A percentile compares a stretch with the other conserved stretches of the same genome.
These are phyloP conservation scores for Amazona ochrocephala DNA, from an alignment of 2,797 vertebrate genomes.

Conservation along the genomic window DNA sequence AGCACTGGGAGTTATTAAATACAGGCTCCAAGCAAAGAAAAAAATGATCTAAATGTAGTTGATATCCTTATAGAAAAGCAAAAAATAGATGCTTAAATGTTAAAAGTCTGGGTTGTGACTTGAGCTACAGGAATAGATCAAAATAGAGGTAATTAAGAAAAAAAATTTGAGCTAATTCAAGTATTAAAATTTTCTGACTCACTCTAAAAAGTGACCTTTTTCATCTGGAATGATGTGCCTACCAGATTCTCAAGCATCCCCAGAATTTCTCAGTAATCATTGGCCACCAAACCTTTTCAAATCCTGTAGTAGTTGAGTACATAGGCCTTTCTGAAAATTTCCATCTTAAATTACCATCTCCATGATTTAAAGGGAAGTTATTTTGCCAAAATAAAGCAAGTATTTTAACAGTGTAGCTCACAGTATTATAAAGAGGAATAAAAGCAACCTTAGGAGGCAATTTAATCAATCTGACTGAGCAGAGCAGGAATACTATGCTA, in stretches of 20 bases:
- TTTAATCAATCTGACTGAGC: neutral
- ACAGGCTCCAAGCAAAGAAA: neutral
- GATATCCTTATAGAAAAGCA: neutral
- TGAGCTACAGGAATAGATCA: neutral
- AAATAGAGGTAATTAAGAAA: neutral
- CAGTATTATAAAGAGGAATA: neutral
- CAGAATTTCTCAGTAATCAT: neutral
- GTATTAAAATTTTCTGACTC: neutral
- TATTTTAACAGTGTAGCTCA: neutral
- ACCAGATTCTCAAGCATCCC: neutral
- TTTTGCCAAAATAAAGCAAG: neutral
- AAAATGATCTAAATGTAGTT: neutral
- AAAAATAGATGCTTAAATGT: neutral
- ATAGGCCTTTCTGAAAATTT: neutral
- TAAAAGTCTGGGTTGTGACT: neutral
- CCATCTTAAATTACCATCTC: neutral
- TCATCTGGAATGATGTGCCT: neutral
- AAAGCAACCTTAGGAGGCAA: neutral
- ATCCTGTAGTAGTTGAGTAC: neutral
- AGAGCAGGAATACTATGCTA: neutral
- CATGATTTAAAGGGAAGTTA: neutral
- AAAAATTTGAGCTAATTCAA: neutral
- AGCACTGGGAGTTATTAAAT: neutral
- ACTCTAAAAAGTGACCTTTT: neutral
- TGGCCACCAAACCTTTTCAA: neutral